These are phyloP conservation scores for Lobophora halterata DNA, from an alignment of 2,888 invertebrate species.

Conservation along the genomic window DNA sequence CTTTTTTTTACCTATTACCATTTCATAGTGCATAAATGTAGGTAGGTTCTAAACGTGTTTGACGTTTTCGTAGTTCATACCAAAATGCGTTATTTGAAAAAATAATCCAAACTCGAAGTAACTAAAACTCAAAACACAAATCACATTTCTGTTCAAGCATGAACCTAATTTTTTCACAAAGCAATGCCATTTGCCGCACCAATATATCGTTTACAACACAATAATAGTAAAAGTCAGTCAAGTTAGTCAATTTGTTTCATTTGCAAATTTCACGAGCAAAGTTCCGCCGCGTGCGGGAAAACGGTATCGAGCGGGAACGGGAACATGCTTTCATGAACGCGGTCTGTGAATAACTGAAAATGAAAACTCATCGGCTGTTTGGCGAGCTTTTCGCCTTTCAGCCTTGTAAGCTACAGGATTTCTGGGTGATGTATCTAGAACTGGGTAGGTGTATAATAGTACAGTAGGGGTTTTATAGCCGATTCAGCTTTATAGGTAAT, in stretches of 20 bases:
- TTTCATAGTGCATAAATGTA: too few species aligned
- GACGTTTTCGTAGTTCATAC: too few species aligned
- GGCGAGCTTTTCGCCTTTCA: too few species aligned
- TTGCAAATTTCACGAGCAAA: conserved; percentile 30
- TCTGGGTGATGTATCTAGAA: background rate
- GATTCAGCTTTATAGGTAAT: too few species aligned
- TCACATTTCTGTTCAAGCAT: conserved; percentile 9
- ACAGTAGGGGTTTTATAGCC: too few species aligned
- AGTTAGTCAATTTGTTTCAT: conserved; percentile 1
- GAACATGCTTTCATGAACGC: conserved; percentile 48
- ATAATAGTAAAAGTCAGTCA: conserved; percentile 8
- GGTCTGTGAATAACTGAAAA: conserved; percentile 60
- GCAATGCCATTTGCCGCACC: conserved; percentile 7
- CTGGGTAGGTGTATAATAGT: too few species aligned
- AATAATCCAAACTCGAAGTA: too few species aligned
- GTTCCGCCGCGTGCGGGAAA: conserved; percentile 37
- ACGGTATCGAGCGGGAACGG: conserved; percentile 27
- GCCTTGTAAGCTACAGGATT: conserved; percentile 6
- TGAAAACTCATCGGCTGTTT: conserved; percentile 34
- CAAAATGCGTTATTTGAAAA: too few species aligned
- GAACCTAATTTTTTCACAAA: conserved; percentile 5
- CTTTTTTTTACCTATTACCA: too few species aligned
- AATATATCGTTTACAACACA: conserved; percentile 8
- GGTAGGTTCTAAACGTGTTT: too few species aligned
- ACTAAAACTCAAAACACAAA: conserved; percentile 14